These are phyloP conservation scores for Phoxinus dragarum DNA, from an alignment of 2,797 vertebrate genomes.

Conservation along the genomic window DNA sequence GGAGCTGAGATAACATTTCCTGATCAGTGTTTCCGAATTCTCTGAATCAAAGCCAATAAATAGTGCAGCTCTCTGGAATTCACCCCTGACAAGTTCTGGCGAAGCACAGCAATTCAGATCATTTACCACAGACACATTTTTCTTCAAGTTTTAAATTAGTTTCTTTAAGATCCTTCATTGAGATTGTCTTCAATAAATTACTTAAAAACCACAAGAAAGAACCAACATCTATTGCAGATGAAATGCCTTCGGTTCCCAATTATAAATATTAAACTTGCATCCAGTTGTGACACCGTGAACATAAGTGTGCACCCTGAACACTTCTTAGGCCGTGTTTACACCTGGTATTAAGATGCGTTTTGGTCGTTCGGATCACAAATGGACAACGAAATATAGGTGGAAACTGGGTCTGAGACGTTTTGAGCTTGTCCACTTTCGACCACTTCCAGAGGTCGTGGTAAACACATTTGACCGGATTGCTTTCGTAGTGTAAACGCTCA, in stretches of 20 bases:
- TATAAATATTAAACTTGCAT: neutral
- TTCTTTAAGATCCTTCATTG: neutral
- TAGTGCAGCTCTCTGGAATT: slow-evolving; percentile 29
- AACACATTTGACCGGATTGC: neutral
- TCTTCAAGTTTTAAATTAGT: neutral
- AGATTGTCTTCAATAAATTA: neutral
- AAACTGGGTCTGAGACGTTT: too few relatives aligned
- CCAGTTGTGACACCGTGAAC: neutral
- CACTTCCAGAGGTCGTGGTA: neutral
- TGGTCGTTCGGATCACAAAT: neutral
- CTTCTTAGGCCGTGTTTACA: neutral
- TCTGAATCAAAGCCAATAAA: slow-evolving; percentile 41
- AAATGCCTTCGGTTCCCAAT: neutral
- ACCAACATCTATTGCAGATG: neutral
- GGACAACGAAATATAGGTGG: neutral
- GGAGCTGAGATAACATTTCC: too few relatives aligned
- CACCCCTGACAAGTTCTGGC: slow-evolving; percentile 47
- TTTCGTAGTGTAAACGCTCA: neutral
- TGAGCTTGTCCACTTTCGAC: too few relatives aligned
- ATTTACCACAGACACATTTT: slow-evolving; percentile 9
- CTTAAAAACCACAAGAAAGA: neutral
- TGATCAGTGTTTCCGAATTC: neutral
- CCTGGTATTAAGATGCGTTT: neutral
- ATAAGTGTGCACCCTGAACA: neutral
- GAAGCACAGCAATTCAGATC: slow-evolving; percentile 6